A percentile compares a stretch with the other conserved stretches of the same genome.
phyloP scores from a whole-genome alignment of 1,140 invertebrate species.

The Caenorhabditis briggsae region DNA sequence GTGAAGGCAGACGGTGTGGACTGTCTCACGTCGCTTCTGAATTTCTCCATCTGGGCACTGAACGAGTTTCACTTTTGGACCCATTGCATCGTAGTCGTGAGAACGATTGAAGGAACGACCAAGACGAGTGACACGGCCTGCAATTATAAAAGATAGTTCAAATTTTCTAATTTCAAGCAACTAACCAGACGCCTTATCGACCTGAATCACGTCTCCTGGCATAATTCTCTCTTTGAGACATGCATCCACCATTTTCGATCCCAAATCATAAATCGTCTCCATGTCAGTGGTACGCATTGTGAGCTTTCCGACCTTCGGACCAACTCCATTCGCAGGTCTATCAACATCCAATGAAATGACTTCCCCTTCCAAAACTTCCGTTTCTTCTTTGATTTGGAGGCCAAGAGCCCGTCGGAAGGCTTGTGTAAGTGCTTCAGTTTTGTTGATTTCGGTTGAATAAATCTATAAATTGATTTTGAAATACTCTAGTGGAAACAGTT shows the following conservation, averaged over 20 bases:
- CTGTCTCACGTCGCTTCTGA: slow-evolving; percentile 95
- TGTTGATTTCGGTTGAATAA: slow-evolving; percentile 98
- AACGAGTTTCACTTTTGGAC: slow-evolving; percentile 88
- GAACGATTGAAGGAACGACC: slow-evolving; percentile 95
- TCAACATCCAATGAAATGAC: slow-evolving; percentile 98
- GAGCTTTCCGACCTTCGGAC: slow-evolving; percentile 89
- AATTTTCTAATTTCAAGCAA: neutral
- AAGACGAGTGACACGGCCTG: slow-evolving; percentile 93
- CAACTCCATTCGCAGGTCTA: slow-evolving; percentile 84
- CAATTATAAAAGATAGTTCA: slow-evolving; percentile 76
- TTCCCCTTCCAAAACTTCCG: slow-evolving; percentile 91
- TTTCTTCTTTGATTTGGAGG: slow-evolving; percentile 91
- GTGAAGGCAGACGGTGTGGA: slow-evolving; percentile 97
- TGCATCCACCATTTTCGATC: slow-evolving; percentile 98
- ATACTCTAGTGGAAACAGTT: neutral
- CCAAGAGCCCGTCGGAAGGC: slow-evolving; percentile 97
- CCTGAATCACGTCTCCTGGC: slow-evolving; percentile 79
- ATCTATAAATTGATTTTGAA: slow-evolving; percentile 80
- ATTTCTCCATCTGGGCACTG: slow-evolving; percentile 98
- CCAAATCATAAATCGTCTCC: slow-evolving; percentile 99
- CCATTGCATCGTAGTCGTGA: slow-evolving; percentile 96
- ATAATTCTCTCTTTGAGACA: slow-evolving; percentile 93
- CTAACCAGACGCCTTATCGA: slow-evolving; percentile 76
- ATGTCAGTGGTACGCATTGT: slow-evolving; percentile 99
- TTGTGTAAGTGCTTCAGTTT: slow-evolving; percentile 97